These are phyloP conservation scores for Atta texana DNA, from an alignment of 1,140 invertebrate genomes.

Conservation along the genomic window DNA sequence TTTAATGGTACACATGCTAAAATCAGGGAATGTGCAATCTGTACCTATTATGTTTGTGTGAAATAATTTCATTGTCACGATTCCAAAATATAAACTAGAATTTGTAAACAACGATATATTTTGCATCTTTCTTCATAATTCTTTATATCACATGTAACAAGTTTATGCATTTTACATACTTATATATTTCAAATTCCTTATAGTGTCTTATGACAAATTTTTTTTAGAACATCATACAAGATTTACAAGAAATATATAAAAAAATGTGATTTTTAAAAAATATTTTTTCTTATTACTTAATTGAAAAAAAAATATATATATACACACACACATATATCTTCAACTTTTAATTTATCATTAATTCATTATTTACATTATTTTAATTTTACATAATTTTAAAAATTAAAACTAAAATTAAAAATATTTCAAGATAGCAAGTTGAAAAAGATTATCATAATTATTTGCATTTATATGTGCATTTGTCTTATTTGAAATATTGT, in stretches of 20 bases:
- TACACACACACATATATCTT: no score
- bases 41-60: no score
- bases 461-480: no score
- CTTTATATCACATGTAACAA: neutral
- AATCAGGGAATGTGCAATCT: no score
- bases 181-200: conserved; percentile 42
- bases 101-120: conserved; percentile 3
- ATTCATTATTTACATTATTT: no score
- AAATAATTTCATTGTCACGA: neutral
- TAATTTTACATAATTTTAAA: no score
- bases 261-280: conserved; percentile 10
- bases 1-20: no score
- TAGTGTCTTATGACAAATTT: conserved; percentile 1
- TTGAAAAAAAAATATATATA: neutral
- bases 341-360: no score
- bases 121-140: conserved; percentile 33
- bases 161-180: conserved; percentile 25
- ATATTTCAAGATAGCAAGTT: no score
- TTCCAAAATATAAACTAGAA: conserved; percentile 8
- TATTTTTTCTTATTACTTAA: neutral
- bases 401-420: no score
- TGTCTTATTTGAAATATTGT: no score
- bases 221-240: neutral
- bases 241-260: conserved; percentile 22
- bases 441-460: no score